Conservation (phyloP, 2,797 vertebrate genomes). For the Triplophysa bombifrons region DNA sequence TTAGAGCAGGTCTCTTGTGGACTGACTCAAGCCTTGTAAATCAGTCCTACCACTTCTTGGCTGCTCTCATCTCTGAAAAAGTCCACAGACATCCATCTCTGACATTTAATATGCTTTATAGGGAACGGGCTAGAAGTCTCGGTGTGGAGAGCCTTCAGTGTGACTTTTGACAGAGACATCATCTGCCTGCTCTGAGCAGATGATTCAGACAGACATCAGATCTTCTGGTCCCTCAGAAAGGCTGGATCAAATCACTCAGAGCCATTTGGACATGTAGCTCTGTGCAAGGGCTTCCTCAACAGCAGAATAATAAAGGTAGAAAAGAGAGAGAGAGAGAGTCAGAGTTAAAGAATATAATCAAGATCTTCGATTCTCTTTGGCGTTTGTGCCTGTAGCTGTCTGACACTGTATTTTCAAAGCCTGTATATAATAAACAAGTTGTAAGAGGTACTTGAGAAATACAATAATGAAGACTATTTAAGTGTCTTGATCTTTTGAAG, state of each 20-base stretch:
- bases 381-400: not conserved
- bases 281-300: constrained; percentile 3
- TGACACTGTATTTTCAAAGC: not conserved
- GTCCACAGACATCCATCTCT: constrained; percentile 35
- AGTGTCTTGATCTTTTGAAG: too few species aligned
- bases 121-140: constrained; percentile 4
- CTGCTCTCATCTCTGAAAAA: constrained; percentile 34
- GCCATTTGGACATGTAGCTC: constrained; percentile 8
- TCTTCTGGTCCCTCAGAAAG: constrained; percentile 31
- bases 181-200: constrained; percentile 28
- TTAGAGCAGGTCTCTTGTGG: constrained; percentile 7
- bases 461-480: not conserved
- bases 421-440: not conserved
- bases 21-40: constrained; percentile 23
- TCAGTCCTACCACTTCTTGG: not conserved
- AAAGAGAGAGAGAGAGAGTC: constrained; percentile 1
- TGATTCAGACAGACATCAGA: constrained; percentile 24
- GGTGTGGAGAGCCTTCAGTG: constrained; percentile 14
- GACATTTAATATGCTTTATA: constrained; percentile 32
- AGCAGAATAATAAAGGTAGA: constrained; percentile 17
- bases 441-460: too few species aligned
- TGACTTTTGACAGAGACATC: constrained; percentile 20
- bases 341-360: constrained; percentile 1
- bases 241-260: constrained; percentile 28
- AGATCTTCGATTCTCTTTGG: not conserved